A percentile compares a stretch with the other conserved stretches of the same genome.
Conservation (phyloP, 2,888 invertebrate species). For the Glaucopsyche alexis region DNA sequence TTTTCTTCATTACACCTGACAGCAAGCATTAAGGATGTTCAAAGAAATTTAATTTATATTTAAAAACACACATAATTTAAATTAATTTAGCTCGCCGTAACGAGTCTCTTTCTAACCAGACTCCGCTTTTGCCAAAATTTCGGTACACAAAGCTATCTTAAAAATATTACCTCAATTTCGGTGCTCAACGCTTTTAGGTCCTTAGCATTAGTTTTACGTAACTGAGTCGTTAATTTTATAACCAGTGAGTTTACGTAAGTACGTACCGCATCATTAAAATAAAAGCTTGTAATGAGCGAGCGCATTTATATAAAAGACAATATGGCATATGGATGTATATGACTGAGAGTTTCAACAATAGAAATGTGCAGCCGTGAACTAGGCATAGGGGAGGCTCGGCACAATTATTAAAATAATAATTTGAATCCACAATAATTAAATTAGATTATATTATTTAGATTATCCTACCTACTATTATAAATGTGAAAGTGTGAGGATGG, state of each 20-base stretch:
- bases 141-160: background rate
- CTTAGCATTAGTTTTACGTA: conserved; percentile 13
- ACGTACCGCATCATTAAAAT: conserved; percentile 20
- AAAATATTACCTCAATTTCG: background rate
- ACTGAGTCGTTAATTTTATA: conserved; percentile 4
- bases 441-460: background rate
- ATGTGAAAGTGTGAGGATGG: no score
- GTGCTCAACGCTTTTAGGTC: background rate
- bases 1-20: background rate
- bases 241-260: background rate
- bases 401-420: conserved; percentile 5
- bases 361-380: conserved; percentile 2
- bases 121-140: no score
- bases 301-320: conserved; percentile 14
- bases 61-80: background rate
- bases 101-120: no score
- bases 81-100: background rate
- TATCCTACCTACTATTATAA: background rate
- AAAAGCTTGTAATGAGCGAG: background rate
- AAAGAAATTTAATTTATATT: no score
- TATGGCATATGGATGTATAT: conserved; percentile 11
- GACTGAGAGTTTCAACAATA: conserved; percentile 11
- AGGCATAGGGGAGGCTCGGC: background rate
- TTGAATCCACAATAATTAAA: background rate
- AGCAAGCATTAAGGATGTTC: background rate